phyloP scores from a whole-genome alignment of 2,888 invertebrate species.

The Drepanosiphum platanoidis region DNA sequence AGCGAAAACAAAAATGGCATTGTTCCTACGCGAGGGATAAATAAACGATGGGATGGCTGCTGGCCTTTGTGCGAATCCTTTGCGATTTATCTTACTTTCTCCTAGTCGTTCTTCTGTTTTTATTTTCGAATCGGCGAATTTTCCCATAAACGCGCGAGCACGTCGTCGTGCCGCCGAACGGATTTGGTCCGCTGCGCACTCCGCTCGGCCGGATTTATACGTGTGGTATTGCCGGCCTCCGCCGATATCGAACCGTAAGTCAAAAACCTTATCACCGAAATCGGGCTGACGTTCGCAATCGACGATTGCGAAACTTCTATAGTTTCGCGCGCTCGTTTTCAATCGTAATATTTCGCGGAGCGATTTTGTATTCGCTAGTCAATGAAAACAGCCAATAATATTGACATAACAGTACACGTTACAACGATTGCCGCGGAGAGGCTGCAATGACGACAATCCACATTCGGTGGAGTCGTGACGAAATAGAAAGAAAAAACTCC shows the following conservation, averaged over 20 bases:
- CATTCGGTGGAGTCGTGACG: too few species aligned
- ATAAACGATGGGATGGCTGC: slow-evolving; percentile 24
- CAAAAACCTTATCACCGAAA: slow-evolving; percentile 17
- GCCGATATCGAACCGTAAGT: slow-evolving; percentile 12
- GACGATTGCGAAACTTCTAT: too few species aligned
- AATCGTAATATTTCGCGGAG: too few species aligned
- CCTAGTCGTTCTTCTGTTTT: slow-evolving; percentile 9
- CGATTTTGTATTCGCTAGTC: too few species aligned
- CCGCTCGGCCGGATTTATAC: not conserved
- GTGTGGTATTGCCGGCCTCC: too few species aligned
- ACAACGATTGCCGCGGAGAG: too few species aligned
- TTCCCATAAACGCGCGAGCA: slow-evolving; percentile 13
- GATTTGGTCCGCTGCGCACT: slow-evolving; percentile 1
- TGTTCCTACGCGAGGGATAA: slow-evolving; percentile 24
- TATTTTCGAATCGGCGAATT: slow-evolving; percentile 28
- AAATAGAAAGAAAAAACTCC: too few species aligned
- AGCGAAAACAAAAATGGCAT: slow-evolving; percentile 27
- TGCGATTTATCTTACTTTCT: slow-evolving; percentile 34
- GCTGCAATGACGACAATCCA: too few species aligned
- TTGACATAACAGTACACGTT: too few species aligned
- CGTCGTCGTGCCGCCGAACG: not conserved
- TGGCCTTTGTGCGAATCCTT: slow-evolving; percentile 33
- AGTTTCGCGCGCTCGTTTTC: too few species aligned
- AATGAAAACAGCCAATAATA: too few species aligned
- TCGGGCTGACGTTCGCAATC: not conserved